Conservation (phyloP, 2,888 invertebrate species). For the Strigamia transsilvanica region DNA sequence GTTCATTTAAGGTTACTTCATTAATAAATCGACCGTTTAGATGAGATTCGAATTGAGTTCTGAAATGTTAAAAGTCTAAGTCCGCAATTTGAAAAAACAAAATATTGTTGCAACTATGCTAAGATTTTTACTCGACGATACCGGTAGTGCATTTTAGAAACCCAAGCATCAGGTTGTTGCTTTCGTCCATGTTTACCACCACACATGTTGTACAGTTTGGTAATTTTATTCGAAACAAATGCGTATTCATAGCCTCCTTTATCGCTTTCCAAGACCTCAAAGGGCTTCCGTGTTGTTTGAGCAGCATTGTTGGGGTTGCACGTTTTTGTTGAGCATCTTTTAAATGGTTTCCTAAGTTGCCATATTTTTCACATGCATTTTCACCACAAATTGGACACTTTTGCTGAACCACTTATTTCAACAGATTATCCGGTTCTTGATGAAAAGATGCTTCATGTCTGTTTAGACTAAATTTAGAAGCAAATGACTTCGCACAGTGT, state of each 20-base stretch:
- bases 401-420: no score
- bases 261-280: neutral
- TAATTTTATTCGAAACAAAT: neutral
- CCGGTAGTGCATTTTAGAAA: neutral
- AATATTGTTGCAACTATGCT: neutral
- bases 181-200: slow-evolving; percentile 11
- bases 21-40: neutral
- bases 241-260: neutral
- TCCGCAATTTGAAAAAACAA: neutral
- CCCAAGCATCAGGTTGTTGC: neutral
- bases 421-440: no score
- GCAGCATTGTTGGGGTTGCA: no score
- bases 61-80: neutral
- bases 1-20: neutral
- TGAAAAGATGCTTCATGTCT: no score
- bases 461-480: no score
- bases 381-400: no score
- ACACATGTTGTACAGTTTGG: slow-evolving; percentile 2
- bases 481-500: no score
- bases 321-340: no score
- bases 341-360: no score
- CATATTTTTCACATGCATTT: no score
- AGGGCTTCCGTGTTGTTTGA: slow-evolving; percentile 7
- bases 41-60: slow-evolving; percentile 2
- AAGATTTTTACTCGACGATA: neutral